phyloP scores from a whole-genome alignment of 2,113 vertebrate genomes.

The Turnix velox region DNA sequence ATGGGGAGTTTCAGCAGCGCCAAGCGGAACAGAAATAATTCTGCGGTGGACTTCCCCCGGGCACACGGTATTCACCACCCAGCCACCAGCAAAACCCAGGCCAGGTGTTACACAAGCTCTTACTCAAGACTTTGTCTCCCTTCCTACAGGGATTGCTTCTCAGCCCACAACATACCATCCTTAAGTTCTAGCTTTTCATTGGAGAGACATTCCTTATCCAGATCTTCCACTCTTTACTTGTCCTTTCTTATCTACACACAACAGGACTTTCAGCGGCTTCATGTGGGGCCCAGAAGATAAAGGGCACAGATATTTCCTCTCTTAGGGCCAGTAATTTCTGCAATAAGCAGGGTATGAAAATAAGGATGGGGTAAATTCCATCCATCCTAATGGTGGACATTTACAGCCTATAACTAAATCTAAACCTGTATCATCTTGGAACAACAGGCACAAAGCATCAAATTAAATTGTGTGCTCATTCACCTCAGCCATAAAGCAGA shows the following conservation, averaged over 20 bases:
- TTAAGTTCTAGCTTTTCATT: not conserved
- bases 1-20: not conserved
- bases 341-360: not conserved
- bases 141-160: not conserved
- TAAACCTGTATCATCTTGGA: not conserved
- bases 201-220: not conserved
- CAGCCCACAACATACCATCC: not conserved
- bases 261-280: not conserved
- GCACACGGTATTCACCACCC: not conserved
- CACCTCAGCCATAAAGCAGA: not conserved
- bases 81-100: not conserved
- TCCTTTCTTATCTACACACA: not conserved
- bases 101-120: not conserved
- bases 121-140: not conserved
- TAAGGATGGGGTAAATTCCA: not conserved
- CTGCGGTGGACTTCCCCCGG: not conserved
- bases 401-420: not conserved
- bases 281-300: not conserved
- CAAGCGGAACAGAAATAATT: not conserved
- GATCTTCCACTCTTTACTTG: not conserved
- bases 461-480: not conserved
- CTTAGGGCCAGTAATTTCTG: not conserved
- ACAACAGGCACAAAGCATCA: not conserved
- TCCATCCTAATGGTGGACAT: not conserved
- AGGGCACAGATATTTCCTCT: not conserved